A percentile compares a stretch with the other conserved stretches of the same genome.
These are phyloP conservation scores for Callopanchax toddi DNA, from an alignment of 2,113 vertebrate species.

Conservation along the genomic window DNA sequence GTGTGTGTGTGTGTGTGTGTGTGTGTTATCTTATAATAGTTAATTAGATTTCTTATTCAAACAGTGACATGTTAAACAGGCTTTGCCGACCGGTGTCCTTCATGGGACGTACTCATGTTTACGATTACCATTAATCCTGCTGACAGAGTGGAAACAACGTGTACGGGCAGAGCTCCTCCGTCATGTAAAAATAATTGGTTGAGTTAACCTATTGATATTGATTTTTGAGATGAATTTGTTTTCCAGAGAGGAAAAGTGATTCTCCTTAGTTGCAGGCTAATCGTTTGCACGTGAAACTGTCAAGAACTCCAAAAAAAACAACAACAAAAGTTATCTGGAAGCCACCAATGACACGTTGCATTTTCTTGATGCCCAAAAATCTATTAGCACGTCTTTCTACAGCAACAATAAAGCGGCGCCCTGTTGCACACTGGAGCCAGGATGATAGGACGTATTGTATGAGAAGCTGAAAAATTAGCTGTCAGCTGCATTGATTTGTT, in stretches of 20 bases:
- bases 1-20: too few species aligned
- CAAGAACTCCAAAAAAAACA: background rate
- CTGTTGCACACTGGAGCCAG: background rate
- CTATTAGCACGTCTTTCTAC: background rate
- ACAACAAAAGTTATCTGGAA: background rate
- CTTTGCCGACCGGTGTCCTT: constrained; percentile 67
- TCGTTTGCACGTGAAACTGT: background rate
- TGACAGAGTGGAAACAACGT: constrained; percentile 48
- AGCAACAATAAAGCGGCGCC: background rate
- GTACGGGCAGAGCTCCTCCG: constrained; percentile 23
- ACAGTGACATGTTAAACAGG: constrained; percentile 65
- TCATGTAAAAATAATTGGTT: constrained; percentile 39
- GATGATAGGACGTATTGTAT: constrained; percentile 67
- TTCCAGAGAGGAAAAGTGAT: constrained; percentile 15
- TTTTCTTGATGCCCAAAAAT: background rate
- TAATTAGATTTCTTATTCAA: constrained; percentile 68
- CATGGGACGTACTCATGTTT: constrained; percentile 53
- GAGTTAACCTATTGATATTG: constrained; percentile 23
- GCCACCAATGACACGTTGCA: background rate
- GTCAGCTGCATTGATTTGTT: constrained; percentile 80
- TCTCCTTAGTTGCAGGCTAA: background rate
- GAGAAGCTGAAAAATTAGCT: constrained; percentile 80
- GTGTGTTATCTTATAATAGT: constrained; percentile 52
- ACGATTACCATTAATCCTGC: constrained; percentile 61
- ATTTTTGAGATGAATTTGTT: constrained; percentile 21